Base-by-base conservation (phyloP, 2,888 invertebrate genomes). In the Rhimphoctona megacephalus region DNA sequence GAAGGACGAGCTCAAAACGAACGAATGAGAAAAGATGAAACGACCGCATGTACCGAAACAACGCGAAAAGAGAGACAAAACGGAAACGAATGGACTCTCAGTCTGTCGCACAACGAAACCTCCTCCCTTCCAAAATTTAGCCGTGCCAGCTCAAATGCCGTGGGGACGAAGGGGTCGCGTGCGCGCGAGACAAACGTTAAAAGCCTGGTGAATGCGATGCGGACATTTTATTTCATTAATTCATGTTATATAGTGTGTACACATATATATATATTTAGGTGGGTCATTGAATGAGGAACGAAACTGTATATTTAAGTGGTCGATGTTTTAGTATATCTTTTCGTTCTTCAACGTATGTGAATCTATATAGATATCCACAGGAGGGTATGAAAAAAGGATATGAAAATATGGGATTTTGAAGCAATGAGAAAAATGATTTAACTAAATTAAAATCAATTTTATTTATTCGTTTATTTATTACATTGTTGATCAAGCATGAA, bases 1-100 rank as follows among this genome's bases (percentile, higher is more conserved):
- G 81, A 88, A 69, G 82, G 79, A 82, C 74, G 66, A 64, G 72
- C 57, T 70, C 61, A 87, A 79, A 87, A 85, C 72, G 80, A 76
- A 57, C 57, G 66, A 83, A 52, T 61, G 77, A 61, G 66, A 86
- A 67, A 69, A 89, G 86, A 85, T 85, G 88, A 87, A 86, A 78
- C 83, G 81, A 70, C 57, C 49, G 30, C 61, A 30, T 49, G n/a
- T 33, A 72, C 19, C 43, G 76, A 64, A 74, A 74, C 74, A 84
- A 87, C 85, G 87, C 85, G 87, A 89, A 88, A 89, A 89, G 89
- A 88, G 88, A 88, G 88, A 87, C 86, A 87, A 76, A 74, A 84
- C 78, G 79, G 76, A 82, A 84, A 86, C 81, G 83, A 78, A 85
- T 81, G 80, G 83, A 85, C 85, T 85, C 81, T 85, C 84, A 78